These are phyloP conservation scores for Diploptera punctata DNA, from an alignment of 2,888 invertebrate genomes.

Conservation along the genomic window DNA sequence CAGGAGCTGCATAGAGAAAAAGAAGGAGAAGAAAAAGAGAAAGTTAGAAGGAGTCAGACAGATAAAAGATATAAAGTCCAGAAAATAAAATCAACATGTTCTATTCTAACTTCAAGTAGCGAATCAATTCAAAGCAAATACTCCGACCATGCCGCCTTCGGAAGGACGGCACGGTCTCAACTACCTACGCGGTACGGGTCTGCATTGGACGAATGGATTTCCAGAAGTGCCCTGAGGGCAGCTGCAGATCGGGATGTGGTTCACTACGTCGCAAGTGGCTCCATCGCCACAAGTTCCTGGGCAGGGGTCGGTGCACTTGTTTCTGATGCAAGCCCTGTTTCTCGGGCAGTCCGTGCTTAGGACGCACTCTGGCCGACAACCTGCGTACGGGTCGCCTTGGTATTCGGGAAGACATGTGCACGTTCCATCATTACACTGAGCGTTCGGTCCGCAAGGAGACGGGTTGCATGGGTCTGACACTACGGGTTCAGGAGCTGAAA, in stretches of 20 bases:
- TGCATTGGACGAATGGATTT: conserved; percentile 75
- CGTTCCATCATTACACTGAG: conserved; percentile 60
- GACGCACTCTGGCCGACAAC: conserved; percentile 72
- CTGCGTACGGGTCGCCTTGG: conserved; percentile 68
- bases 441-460: conserved; percentile 51
- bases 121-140: neutral
- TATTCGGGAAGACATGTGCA: conserved; percentile 74
- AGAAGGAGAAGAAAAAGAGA: neutral
- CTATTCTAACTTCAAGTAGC: neutral
- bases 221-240: conserved; percentile 72
- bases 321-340: conserved; percentile 69
- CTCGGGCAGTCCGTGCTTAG: conserved; percentile 69
- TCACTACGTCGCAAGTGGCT: conserved; percentile 72
- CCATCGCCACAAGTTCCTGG: conserved; percentile 73
- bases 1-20: conserved; percentile 48
- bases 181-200: conserved; percentile 54
- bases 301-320: conserved; percentile 75
- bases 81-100: conserved; percentile 54
- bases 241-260: conserved; percentile 74
- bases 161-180: conserved; percentile 47
- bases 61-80: neutral
- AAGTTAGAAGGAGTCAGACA: conserved; percentile 16
- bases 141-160: too few species aligned
- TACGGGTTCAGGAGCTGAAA: conserved; percentile 55
- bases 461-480: conserved; percentile 69